Conservation (phyloP, 2,113 vertebrate genomes). For the Chloropsis cyanopogon region DNA sequence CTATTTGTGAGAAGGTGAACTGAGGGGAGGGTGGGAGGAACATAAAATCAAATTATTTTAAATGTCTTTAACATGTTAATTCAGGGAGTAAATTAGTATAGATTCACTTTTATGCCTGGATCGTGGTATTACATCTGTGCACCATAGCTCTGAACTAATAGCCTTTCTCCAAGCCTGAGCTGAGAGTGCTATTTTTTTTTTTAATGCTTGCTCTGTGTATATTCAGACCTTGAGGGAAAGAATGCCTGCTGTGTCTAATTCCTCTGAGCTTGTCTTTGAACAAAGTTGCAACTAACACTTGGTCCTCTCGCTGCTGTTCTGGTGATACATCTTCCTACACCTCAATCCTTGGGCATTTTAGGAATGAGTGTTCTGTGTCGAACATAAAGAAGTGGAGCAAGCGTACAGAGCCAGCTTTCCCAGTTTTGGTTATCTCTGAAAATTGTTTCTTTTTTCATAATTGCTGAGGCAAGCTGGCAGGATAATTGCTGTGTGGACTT, state of each 20-base stretch:
- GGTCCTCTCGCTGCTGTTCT: slow-evolving; percentile 23
- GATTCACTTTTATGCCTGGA: neutral
- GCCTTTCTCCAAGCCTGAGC: neutral
- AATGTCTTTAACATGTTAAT: neutral
- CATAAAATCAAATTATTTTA: neutral
- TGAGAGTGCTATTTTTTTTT: neutral
- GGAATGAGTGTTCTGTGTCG: neutral
- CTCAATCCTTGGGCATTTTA: slow-evolving; percentile 28
- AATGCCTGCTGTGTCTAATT: slow-evolving; percentile 43
- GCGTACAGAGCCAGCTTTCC: neutral
- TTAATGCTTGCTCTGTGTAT: neutral
- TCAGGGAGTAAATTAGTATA: neutral
- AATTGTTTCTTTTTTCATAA: slow-evolving; percentile 4
- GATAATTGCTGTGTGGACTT: neutral
- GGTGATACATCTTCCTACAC: neutral
- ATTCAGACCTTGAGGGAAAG: slow-evolving; percentile 13
- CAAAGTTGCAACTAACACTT: slow-evolving; percentile 12
- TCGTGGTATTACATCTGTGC: neutral
- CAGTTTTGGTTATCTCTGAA: slow-evolving; percentile 27
- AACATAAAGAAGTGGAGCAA: neutral
- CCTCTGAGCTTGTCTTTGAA: slow-evolving; percentile 24
- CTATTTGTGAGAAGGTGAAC: neutral
- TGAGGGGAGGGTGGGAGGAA: neutral
- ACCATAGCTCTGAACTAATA: neutral
- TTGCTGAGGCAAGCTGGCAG: slow-evolving; percentile 20